Conservation (phyloP, 2,888 invertebrate genomes). For the Hermaeophaga mercurialis region DNA sequence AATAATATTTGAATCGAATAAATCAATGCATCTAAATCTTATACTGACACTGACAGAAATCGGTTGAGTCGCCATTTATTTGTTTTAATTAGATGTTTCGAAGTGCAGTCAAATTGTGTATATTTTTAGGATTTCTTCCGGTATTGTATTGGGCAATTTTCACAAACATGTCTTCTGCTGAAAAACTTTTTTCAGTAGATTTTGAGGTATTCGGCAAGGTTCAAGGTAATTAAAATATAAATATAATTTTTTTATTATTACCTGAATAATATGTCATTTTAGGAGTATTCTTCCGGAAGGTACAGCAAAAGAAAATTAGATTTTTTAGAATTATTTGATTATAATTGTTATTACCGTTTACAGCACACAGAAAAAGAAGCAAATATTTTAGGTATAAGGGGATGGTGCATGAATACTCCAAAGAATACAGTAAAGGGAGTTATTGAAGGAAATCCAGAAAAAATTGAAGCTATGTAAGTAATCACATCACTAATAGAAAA, state of each 20-base stretch:
- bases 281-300: conserved; percentile 69
- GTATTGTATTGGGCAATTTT: neutral
- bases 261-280: conserved; percentile 6
- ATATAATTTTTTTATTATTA: conserved; percentile 8
- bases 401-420: conserved; percentile 76
- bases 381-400: conserved; percentile 66
- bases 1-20: too few species aligned
- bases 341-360: conserved; percentile 33
- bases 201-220: conserved; percentile 68
- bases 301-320: conserved; percentile 41
- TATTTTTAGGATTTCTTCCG: neutral
- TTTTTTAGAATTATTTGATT: neutral
- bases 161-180: conserved; percentile 30
- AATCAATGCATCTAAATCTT: too few species aligned
- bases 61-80: too few species aligned
- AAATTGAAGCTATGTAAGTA: conserved; percentile 68
- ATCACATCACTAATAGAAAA: too few species aligned
- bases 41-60: too few species aligned
- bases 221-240: conserved; percentile 57
- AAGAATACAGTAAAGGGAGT: conserved; percentile 70
- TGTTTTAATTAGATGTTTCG: neutral
- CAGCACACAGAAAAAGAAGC: conserved; percentile 72
- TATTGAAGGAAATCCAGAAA: conserved; percentile 66
- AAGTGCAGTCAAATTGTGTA: neutral
- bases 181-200: conserved; percentile 54